Evolutionary conservation across 2,113 vertebrate species (phyloP).

Genomic region (Morone chrysops): DNA sequence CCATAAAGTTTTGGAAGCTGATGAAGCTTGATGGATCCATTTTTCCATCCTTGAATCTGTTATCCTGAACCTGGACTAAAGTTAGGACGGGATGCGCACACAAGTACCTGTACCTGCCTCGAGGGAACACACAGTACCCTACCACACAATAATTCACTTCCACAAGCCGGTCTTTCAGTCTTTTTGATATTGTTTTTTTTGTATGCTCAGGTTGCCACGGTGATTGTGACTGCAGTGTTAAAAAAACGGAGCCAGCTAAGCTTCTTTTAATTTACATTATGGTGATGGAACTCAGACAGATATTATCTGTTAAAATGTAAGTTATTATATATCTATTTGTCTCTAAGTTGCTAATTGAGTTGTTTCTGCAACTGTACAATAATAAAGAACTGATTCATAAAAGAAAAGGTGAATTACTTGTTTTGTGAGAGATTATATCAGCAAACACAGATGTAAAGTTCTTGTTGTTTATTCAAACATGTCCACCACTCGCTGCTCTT

Average conservation of each 20-base stretch:
- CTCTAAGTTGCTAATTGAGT: background rate
- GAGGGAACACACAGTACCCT: too few relatives aligned
- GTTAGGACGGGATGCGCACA: too few relatives aligned
- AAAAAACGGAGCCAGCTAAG: background rate
- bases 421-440: too few relatives aligned
- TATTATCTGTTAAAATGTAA: background rate
- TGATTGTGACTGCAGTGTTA: background rate
- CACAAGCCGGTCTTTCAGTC: background rate
- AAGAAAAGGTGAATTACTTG: too few relatives aligned
- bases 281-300: background rate
- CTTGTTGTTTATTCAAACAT: constrained; percentile 5
- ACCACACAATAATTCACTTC: too few relatives aligned
- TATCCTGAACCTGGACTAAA: too few relatives aligned
- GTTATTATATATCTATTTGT: background rate
- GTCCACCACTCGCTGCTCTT: constrained; percentile 25
- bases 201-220: background rate
- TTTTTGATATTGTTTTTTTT: background rate
- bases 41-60: too few relatives aligned
- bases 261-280: background rate
- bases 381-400: background rate
- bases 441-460: background rate
- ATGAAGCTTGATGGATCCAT: too few relatives aligned
- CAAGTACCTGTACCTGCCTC: too few relatives aligned
- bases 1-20: too few relatives aligned
- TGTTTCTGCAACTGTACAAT: background rate